Conservation (phyloP, 2,113 vertebrate species). For the Platysteira castanea region DNA sequence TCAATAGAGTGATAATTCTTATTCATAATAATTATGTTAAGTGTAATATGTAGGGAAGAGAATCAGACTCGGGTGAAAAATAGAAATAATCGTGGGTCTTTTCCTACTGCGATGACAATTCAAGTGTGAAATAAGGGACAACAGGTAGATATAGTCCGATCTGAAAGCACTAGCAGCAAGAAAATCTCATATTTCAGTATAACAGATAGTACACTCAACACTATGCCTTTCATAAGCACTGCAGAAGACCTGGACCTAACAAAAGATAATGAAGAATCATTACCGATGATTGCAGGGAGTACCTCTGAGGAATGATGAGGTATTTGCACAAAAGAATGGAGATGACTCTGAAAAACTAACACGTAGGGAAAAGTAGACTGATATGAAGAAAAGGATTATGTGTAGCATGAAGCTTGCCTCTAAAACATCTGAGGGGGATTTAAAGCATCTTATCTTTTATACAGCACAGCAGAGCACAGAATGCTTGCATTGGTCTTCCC, state of each 20-base stretch:
- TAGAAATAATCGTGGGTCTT: background rate
- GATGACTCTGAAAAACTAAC: background rate
- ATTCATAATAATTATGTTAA: background rate
- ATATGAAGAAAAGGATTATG: background rate
- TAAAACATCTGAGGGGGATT: background rate
- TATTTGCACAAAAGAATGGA: background rate
- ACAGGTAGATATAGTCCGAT: background rate
- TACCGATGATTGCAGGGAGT: background rate
- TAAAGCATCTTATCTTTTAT: background rate
- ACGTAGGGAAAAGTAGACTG: background rate
- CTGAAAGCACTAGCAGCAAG: background rate
- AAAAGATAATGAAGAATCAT: background rate
- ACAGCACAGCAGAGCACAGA: background rate
- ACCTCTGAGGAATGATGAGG: background rate
- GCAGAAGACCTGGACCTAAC: background rate
- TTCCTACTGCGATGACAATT: background rate
- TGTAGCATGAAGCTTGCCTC: background rate
- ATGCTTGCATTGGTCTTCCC: background rate
- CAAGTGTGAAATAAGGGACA: background rate
- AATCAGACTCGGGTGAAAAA: background rate
- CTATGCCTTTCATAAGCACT: background rate
- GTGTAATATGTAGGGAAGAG: background rate
- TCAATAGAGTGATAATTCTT: background rate
- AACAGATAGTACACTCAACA: background rate
- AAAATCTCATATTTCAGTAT: accelerated